These are phyloP conservation scores for Pseudonaja textilis DNA, from an alignment of 2,113 vertebrate genomes.

Conservation along the genomic window DNA sequence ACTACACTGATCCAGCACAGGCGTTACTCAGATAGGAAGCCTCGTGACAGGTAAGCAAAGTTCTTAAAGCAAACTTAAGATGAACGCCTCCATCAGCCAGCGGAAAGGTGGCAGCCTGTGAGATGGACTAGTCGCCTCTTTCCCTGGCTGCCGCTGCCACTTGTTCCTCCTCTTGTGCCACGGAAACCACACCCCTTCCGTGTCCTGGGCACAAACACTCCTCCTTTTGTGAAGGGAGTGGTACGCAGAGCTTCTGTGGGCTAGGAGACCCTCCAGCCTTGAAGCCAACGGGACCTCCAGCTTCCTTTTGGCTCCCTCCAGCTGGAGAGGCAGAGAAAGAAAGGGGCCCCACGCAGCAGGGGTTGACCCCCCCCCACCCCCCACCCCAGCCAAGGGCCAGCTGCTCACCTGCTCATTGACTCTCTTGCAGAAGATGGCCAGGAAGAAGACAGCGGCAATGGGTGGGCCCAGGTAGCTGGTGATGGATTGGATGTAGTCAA, in stretches of 20 bases:
- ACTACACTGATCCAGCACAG: neutral
- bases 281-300: neutral
- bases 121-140: neutral
- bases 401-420: constrained; percentile 83
- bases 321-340: neutral
- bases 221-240: neutral
- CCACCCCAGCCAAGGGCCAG: neutral
- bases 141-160: neutral
- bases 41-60: neutral
- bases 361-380: neutral
- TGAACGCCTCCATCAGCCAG: neutral
- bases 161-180: neutral
- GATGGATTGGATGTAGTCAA: constrained; percentile 92
- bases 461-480: constrained; percentile 93
- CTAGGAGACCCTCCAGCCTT: neutral
- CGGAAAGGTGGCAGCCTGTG: neutral
- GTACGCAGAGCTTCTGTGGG: neutral
- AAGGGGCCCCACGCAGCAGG: neutral
- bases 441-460: constrained; percentile 86
- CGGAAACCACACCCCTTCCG: neutral
- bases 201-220: neutral
- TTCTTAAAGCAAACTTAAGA: neutral
- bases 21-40: neutral
- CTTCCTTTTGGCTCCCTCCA: neutral
- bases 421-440: constrained; percentile 90